Percentiles rank a stretch among this genome's conserved stretches.
phyloP scores from a whole-genome alignment of 2,797 vertebrate species.

The Syndactyla subalaris region DNA sequence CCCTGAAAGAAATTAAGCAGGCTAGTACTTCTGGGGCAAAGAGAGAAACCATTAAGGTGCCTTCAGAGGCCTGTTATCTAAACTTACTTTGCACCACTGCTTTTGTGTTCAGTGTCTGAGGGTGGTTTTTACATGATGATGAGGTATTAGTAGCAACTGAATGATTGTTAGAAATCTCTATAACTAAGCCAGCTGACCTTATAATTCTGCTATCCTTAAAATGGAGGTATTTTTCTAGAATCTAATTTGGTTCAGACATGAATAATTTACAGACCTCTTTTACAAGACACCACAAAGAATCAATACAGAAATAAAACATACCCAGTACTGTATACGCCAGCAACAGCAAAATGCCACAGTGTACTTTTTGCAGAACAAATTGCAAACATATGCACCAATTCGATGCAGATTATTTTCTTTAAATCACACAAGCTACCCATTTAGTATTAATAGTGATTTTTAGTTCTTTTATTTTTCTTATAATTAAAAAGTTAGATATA shows the following conservation, averaged over 20 bases:
- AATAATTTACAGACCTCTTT: slow-evolving; percentile 75
- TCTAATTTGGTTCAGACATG: slow-evolving; percentile 45
- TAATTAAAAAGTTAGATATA: neutral
- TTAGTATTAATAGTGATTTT: neutral
- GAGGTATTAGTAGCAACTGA: neutral
- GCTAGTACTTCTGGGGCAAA: neutral
- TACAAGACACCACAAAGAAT: slow-evolving; percentile 61
- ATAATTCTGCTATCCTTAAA: slow-evolving; percentile 58
- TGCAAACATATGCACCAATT: neutral
- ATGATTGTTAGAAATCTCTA: slow-evolving; percentile 60
- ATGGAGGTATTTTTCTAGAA: slow-evolving; percentile 32
- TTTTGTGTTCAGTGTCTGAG: neutral
- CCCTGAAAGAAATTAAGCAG: neutral
- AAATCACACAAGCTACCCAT: neutral
- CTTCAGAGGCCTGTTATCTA: neutral
- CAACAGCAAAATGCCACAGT: neutral
- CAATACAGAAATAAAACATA: slow-evolving; percentile 61
- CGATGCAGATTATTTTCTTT: neutral
- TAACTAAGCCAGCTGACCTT: slow-evolving; percentile 56
- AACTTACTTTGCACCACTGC: neutral
- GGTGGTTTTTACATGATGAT: neutral
- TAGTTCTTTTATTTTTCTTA: neutral
- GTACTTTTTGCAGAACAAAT: slow-evolving; percentile 2
- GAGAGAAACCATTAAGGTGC: neutral
- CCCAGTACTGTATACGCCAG: neutral